These are phyloP conservation scores for Pristionchus mayeri DNA, from an alignment of 2,888 invertebrate genomes.

Conservation along the genomic window DNA sequence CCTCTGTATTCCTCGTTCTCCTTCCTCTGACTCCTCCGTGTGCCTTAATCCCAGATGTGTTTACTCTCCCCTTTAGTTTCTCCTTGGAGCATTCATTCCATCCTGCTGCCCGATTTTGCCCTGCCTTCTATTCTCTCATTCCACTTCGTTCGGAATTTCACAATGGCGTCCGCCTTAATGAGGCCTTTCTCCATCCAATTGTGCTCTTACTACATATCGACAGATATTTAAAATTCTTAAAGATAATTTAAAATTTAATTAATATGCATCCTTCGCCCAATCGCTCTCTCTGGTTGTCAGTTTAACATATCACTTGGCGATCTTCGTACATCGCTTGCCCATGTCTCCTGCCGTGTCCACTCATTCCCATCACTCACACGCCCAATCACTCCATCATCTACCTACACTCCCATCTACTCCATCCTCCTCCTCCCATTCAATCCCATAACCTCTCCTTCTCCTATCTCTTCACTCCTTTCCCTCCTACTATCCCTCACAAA, in stretches of 20 bases:
- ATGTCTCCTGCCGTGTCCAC: constrained; percentile 17
- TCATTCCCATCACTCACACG: not conserved
- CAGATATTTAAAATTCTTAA: no score
- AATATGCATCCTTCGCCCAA: no score
- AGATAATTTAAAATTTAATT: no score
- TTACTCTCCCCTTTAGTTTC: constrained; percentile 46
- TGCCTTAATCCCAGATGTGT: constrained; percentile 41
- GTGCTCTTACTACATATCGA: no score
- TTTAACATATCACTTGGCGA: not conserved
- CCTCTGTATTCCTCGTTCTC: constrained; percentile 17
- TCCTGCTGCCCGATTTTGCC: not conserved
- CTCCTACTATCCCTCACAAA: constrained; percentile 25
- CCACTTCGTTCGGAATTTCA: not conserved
- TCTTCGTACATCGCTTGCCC: not conserved
- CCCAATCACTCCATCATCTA: constrained; percentile 34
- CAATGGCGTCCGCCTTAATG: not conserved
- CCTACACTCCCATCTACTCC: constrained; percentile 38
- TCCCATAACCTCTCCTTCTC: constrained; percentile 11
- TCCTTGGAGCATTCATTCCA: constrained; percentile 21
- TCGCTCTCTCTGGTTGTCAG: no score
- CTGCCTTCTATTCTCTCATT: not conserved
- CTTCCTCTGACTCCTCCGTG: not conserved
- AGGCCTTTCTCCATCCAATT: not conserved
- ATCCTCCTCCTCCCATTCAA: not conserved
- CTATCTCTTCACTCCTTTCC: not conserved